These are phyloP conservation scores for Patagioenas fasciata DNA, from an alignment of 2,113 vertebrate genomes.

Conservation along the genomic window DNA sequence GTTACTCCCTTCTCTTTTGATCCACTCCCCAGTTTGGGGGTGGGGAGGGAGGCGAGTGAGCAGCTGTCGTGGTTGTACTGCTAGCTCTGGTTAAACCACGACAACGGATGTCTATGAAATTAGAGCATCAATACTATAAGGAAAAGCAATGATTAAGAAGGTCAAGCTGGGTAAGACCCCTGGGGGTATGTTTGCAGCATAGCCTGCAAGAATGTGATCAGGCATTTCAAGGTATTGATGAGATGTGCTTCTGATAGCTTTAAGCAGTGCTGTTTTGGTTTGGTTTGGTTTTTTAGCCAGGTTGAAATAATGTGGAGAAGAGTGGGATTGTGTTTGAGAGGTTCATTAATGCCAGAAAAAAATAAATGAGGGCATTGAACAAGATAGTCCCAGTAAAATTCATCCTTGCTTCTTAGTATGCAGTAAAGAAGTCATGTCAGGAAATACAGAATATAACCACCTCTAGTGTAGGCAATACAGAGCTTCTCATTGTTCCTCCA, in stretches of 20 bases:
- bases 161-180: not conserved
- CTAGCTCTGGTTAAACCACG: no score
- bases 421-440: not conserved
- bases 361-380: no score
- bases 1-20: no score
- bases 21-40: no score
- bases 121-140: not conserved
- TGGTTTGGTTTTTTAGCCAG: not conserved
- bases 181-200: not conserved
- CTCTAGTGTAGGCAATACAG: not conserved
- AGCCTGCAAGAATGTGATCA: not conserved
- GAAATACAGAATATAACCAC: not conserved
- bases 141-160: slow-evolving; percentile 26
- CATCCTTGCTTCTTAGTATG: not conserved
- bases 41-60: no score
- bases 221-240: not conserved
- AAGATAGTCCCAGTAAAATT: not conserved
- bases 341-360: no score
- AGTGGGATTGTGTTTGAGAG: no score
- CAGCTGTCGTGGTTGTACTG: no score
- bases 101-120: no score
- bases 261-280: not conserved
- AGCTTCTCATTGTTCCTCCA: not conserved
- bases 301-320: not conserved
- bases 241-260: not conserved